Conservation (phyloP, 2,888 invertebrate genomes). For the Spialia ferax region DNA sequence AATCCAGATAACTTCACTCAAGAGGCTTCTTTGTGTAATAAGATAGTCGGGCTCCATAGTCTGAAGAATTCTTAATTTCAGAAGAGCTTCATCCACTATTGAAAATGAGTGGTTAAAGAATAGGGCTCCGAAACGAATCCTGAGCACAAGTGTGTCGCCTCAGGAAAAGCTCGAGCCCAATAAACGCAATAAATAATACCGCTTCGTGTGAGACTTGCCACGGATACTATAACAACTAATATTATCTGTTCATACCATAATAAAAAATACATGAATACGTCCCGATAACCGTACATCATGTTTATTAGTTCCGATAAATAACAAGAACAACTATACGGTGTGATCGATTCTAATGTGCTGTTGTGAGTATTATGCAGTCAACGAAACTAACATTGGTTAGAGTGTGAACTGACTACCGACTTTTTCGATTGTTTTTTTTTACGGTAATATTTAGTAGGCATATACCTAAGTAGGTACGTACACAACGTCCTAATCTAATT, state of each 20-base stretch:
- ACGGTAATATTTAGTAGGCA: too few species aligned
- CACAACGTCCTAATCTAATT: too few species aligned
- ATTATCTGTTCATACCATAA: slow-evolving; percentile 70
- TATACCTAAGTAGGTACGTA: too few species aligned
- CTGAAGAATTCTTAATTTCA: too few species aligned
- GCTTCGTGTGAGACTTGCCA: slow-evolving; percentile 77
- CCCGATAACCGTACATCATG: slow-evolving; percentile 81
- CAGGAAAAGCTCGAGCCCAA: slow-evolving; percentile 78
- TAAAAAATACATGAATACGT: slow-evolving; percentile 70
- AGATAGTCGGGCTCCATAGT: too few species aligned
- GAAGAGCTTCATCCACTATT: background rate
- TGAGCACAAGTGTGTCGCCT: slow-evolving; percentile 70
- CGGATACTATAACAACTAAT: slow-evolving; percentile 69
- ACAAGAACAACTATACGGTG: slow-evolving; percentile 77
- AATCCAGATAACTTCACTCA: too few species aligned
- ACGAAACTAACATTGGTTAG: background rate
- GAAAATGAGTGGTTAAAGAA: slow-evolving; percentile 49
- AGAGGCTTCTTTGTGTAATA: too few species aligned
- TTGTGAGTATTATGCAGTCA: slow-evolving; percentile 55
- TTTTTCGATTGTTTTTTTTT: background rate
- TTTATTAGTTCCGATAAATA: slow-evolving; percentile 84
- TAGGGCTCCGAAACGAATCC: slow-evolving; percentile 49
- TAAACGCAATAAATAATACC: slow-evolving; percentile 79
- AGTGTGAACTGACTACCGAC: background rate
- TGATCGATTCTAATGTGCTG: slow-evolving; percentile 83